Evolutionary conservation across 1,140 invertebrate species (phyloP).

Genomic region (Reticulitermes speratus): DNA sequence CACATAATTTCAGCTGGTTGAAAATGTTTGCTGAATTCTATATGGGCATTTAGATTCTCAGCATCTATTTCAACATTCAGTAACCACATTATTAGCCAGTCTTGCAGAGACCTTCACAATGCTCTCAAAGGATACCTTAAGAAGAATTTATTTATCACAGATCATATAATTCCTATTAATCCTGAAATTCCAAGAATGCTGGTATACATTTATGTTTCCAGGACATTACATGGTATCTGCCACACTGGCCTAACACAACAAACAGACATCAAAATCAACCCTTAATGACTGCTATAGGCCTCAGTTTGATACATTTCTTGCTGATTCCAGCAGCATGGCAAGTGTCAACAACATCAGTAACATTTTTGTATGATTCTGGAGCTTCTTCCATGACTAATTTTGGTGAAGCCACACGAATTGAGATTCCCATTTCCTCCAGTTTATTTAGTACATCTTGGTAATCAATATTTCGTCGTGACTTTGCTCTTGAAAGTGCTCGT

Average conservation of each 20-base stretch:
- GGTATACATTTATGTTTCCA: too few relatives aligned
- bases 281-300: conserved; percentile 99
- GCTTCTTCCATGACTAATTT: conserved; percentile 99
- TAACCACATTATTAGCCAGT: too few relatives aligned
- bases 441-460: conserved; percentile 88
- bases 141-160: too few relatives aligned
- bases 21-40: too few relatives aligned
- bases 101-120: too few relatives aligned
- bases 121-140: too few relatives aligned
- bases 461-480: conserved; percentile 93
- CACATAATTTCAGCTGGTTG: too few relatives aligned
- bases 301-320: conserved; percentile 95
- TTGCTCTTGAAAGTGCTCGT: conserved; percentile 92
- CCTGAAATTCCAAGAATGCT: too few relatives aligned
- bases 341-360: conserved; percentile 98
- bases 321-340: conserved; percentile 97
- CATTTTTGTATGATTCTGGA: conserved; percentile 99
- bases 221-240: background rate
- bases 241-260: background rate
- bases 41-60: too few relatives aligned
- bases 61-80: too few relatives aligned
- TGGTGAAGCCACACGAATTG: conserved; percentile 97
- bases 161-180: too few relatives aligned
- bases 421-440: conserved; percentile 88
- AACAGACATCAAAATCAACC: conserved; percentile 59